Evolutionary conservation across 2,888 invertebrate species (phyloP).

Genomic region (Serrognathus titanus): DNA sequence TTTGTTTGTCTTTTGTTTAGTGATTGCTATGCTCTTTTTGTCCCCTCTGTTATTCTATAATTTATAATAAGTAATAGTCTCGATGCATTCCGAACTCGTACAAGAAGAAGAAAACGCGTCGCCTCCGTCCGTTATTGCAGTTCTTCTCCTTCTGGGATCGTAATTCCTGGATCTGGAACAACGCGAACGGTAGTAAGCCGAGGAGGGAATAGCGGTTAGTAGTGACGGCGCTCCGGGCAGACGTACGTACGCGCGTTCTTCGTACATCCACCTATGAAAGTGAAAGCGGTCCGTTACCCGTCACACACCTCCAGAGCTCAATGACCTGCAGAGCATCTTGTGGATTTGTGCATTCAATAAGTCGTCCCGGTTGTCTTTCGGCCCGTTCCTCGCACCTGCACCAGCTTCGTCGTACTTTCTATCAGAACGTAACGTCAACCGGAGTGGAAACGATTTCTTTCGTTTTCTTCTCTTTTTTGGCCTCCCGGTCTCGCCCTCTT

Average conservation of each 20-base stretch:
- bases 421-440: too few relatives aligned
- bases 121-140: too few relatives aligned
- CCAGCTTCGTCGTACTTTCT: too few relatives aligned
- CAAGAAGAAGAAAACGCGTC: too few relatives aligned
- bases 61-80: too few relatives aligned
- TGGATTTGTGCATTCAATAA: not conserved
- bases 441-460: too few relatives aligned
- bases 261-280: conserved; percentile 32
- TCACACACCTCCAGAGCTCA: conserved; percentile 27
- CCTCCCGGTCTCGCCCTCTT: not conserved
- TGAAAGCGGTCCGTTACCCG: conserved; percentile 31
- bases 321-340: conserved; percentile 24
- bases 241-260: not conserved
- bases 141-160: too few relatives aligned
- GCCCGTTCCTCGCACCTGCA: not conserved
- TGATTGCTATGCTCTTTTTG: too few relatives aligned
- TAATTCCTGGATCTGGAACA: not conserved
- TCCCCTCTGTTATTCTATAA: too few relatives aligned
- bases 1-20: too few relatives aligned
- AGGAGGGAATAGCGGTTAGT: conserved; percentile 13
- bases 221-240: conserved; percentile 4
- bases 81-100: too few relatives aligned
- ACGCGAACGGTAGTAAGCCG: conserved; percentile 8
- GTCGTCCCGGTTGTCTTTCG: not conserved
- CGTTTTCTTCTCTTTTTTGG: too few relatives aligned